Percentiles rank a stretch among this genome's conserved stretches.
phyloP scores from a whole-genome alignment of 2,113 vertebrate genomes.

The Gnathonemus echidnorhynchus region DNA sequence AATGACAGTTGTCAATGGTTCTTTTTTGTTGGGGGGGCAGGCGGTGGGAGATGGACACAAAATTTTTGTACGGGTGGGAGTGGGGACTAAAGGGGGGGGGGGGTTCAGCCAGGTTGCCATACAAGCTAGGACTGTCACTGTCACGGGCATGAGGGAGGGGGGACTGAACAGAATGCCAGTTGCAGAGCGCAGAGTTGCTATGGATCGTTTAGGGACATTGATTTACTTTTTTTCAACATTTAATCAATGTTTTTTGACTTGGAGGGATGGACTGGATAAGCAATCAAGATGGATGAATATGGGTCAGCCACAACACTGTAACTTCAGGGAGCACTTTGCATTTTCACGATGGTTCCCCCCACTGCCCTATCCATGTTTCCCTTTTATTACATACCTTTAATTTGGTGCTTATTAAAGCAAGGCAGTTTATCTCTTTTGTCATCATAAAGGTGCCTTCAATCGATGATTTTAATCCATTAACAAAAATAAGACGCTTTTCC shows the following conservation, averaged over 20 bases:
- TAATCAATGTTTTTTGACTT: not conserved
- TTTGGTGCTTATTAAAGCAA: not conserved
- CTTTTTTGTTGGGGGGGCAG: not conserved
- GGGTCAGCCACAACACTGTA: not conserved
- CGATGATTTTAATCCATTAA: not conserved
- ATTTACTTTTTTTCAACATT: too few species aligned
- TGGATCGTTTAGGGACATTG: not conserved
- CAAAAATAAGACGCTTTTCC: conserved; percentile 31
- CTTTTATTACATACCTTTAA: conserved; percentile 32
- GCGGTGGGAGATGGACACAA: not conserved
- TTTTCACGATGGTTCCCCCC: not conserved
- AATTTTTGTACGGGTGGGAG: not conserved
- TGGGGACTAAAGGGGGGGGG: too few species aligned
- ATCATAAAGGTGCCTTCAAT: not conserved
- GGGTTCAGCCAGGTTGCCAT: not conserved
- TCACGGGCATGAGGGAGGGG: not conserved
- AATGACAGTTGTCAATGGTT: too few species aligned
- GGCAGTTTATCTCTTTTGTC: not conserved
- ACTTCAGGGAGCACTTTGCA: not conserved
- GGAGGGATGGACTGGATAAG: not conserved
- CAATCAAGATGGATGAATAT: not conserved
- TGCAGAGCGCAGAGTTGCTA: not conserved
- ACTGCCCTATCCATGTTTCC: not conserved
- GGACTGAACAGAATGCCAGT: not conserved
- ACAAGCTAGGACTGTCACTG: not conserved